Percentiles rank a stretch among this genome's conserved stretches.
phyloP scores from a whole-genome alignment of 53 echinoderm and acorn worm genomes.

The Henricia sp. region DNA sequence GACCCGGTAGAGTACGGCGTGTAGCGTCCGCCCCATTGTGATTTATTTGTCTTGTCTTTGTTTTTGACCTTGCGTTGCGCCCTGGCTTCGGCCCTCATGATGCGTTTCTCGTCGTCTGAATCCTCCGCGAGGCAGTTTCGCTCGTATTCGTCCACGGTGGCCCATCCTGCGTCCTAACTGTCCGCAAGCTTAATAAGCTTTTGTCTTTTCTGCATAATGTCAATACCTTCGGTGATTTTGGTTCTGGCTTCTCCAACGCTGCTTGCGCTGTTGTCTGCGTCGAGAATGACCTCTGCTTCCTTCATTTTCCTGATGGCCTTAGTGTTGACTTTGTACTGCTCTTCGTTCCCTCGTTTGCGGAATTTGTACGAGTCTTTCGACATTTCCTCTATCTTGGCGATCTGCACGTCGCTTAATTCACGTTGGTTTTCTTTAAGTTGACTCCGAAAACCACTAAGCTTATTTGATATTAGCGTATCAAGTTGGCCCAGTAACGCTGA shows the following conservation, averaged over 20 bases:
- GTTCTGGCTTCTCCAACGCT: not conserved
- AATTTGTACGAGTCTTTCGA: conserved; percentile 22
- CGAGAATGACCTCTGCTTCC: conserved; percentile 27
- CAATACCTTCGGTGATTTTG: conserved; percentile 22
- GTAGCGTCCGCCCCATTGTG: not conserved
- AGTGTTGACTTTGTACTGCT: conserved; percentile 41
- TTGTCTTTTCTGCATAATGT: conserved; percentile 9
- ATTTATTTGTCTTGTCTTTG: not conserved
- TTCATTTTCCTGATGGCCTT: conserved; percentile 47
- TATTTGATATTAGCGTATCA: conserved; percentile 7
- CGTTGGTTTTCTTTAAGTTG: conserved; percentile 16
- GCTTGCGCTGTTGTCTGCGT: not conserved
- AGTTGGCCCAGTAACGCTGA: not conserved
- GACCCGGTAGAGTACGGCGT: not conserved
- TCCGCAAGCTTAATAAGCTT: conserved; percentile 42
- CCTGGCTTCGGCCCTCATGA: conserved; percentile 19
- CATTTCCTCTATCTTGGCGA: conserved; percentile 43
- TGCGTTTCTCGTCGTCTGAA: conserved; percentile 29
- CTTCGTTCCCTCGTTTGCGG: conserved; percentile 27
- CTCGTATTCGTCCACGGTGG: conserved; percentile 33
- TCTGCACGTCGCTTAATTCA: conserved; percentile 13
- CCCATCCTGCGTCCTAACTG: conserved; percentile 20
- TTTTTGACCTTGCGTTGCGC: conserved; percentile 2
- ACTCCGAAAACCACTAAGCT: not conserved
- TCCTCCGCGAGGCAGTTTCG: conserved; percentile 34